Evolutionary conservation across 2,113 vertebrate species (phyloP), one percentile per base, ranked within the genome.

Genomic region (Bufo gargarizans): DNA sequence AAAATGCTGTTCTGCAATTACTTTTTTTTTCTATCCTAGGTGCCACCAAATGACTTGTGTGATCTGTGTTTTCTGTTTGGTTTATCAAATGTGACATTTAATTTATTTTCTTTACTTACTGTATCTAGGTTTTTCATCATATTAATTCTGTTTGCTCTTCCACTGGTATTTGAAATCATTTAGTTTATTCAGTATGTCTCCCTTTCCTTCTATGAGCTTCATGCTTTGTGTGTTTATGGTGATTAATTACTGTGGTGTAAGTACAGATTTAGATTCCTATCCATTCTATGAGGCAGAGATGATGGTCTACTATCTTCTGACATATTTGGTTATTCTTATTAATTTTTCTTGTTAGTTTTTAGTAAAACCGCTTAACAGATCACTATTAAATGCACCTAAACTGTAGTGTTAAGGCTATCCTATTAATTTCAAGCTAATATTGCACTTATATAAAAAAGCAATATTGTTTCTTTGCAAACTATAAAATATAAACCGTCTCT

Each of bases 121-220:
- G 43, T 67, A 76, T 74, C 8, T 49, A 43, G 19, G 59, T 56
- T 78, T 65, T 56, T 67, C 77, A 82, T 88, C 82, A 53, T 84
- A 84, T 88, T 88, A 88, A 84, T 78, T 84, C 81, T n/a, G 56
- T 84, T 55, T 63, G 17, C 81, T 84, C 72, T 45, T 76, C 79
- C 45, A 20, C 82, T 55, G 71, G 79, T 81, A 80, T 77, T 77
- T 84, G n/a, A 50, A 56, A 61, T 77, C 81, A 69, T 77, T 65
- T 77, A 16, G 78, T 88, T 84, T 88, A 78, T 82, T 74, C 79
- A 82, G 83, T 65, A 55, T 16, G 55, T 59, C 86, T 53, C 61
- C 71, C 77, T 65, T 78, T 53, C 16, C 59, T 55, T 87, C 65
- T 72, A 33, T 12, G 53, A 58, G 86, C 78, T 82, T 72, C 53